Evolutionary conservation across 1,140 invertebrate genomes (phyloP).

Genomic region (Oreohelix idahoensis): DNA sequence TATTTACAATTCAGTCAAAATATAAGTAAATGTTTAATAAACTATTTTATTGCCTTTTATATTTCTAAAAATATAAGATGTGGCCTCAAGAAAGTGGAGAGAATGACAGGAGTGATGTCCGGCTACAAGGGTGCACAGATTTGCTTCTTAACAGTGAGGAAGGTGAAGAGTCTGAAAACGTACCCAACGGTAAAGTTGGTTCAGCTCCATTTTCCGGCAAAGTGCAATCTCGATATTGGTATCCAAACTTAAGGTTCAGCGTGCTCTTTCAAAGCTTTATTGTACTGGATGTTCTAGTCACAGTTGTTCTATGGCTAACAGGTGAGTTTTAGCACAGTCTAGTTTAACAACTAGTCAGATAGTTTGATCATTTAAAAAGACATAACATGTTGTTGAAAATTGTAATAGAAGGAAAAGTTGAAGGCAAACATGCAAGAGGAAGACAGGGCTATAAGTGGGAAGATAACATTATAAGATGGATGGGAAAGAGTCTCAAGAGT

Average conservation of each 20-base stretch:
- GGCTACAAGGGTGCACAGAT: neutral
- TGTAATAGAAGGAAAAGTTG: too few relatives aligned
- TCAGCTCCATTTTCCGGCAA: neutral
- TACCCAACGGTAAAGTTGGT: neutral
- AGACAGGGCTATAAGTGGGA: neutral
- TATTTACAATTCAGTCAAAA: too few relatives aligned
- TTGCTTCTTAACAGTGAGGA: neutral
- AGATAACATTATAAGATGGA: neutral
- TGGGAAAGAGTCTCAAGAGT: neutral
- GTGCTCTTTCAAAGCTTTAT: neutral
- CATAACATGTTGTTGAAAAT: too few relatives aligned
- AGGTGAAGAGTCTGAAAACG: neutral
- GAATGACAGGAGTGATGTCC: neutral
- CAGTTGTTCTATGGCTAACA: conserved; percentile 60
- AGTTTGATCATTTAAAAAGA: too few relatives aligned
- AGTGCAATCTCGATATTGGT: neutral
- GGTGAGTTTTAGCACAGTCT: conserved; percentile 43
- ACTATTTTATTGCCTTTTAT: too few relatives aligned
- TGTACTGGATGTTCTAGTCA: conserved; percentile 55
- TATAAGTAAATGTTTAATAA: too few relatives aligned
- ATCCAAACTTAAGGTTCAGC: conserved; percentile 19
- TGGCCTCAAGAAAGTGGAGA: neutral
- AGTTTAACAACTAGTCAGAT: neutral
- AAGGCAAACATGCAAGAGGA: neutral
- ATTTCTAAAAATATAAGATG: neutral